These are phyloP conservation scores for Tetragonisca angustula DNA, from an alignment of 2,888 invertebrate genomes.

Conservation along the genomic window DNA sequence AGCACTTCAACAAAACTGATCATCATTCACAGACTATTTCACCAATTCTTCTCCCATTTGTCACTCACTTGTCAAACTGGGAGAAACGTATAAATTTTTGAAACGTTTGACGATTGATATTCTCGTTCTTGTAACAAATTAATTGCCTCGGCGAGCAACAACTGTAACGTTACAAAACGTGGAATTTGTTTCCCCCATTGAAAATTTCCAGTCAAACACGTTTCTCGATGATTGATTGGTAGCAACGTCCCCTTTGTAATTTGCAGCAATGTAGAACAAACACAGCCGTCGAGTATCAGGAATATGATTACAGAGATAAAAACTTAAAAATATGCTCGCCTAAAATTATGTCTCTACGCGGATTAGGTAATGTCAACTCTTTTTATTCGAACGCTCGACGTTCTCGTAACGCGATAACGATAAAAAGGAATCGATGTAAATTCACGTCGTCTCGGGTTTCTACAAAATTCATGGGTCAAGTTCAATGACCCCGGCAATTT, in stretches of 20 bases:
- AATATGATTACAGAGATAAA: slow-evolving; percentile 34
- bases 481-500: background rate
- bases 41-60: no score
- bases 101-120: background rate
- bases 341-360: slow-evolving; percentile 26
- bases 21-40: no score
- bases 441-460: background rate
- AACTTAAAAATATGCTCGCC: background rate
- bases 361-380: slow-evolving; percentile 26
- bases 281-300: slow-evolving; percentile 16
- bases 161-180: background rate
- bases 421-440: background rate
- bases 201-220: background rate
- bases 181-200: background rate
- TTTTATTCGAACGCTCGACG: background rate
- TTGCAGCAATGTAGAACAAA: slow-evolving; percentile 28
- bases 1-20: no score
- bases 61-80: no score
- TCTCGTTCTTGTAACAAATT: background rate
- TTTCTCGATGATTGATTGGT: background rate
- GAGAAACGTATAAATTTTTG: background rate
- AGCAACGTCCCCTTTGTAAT: slow-evolving; percentile 12
- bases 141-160: background rate
- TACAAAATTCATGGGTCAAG: background rate
- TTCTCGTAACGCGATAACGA: slow-evolving; percentile 2